Base-by-base conservation (phyloP, 2,888 invertebrate species). In the Metallyticus violacea region DNA sequence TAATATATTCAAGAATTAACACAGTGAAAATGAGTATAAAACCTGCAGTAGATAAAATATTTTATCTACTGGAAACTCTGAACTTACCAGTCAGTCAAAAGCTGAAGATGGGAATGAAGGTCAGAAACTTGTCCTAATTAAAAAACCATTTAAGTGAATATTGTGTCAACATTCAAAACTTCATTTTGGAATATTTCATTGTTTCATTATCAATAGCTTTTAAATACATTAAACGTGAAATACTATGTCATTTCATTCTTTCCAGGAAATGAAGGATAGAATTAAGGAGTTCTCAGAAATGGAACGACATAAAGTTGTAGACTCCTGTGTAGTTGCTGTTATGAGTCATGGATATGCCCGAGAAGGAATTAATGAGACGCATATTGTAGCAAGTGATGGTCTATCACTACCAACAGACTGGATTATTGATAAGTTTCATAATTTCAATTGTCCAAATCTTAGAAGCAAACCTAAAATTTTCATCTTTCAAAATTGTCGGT, bases 401-500 rank as follows among this genome's bases (percentile, higher is more conserved):
- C 89, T 91, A 6, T 90, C 92, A 26, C 90, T 94, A 85, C 90
- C 93, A 87, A 93, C 93, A 40, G 91, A 92, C 26, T 91, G 93
- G 81, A 93, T 96, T 89, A 91, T 95, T 40, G 92, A 93, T 76
- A 92, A 93, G 89, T 96, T 96, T 91, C 93, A 93, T 89, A 93
- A 94, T 89, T 89, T 90, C 25, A 92, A 91, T 85, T 94, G 95
- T 90, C 92, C 92, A 0, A 90, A 91, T 85, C 92, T 96, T 87
- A 89, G 90, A 9, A 92, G 93, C 85, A 94, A 95, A 89, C 96
- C 96, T 27, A 96, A 96, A 92, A 94, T 96, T 86, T 95, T 96
- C 90, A 93, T 96, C 87, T 95, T 96, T 90, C 96, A 96, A 90
- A 94, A 94, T 89, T 96, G 96, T 91, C 93, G 95, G 94, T 93